Base-by-base conservation (phyloP, 1,140 invertebrate species). In the Drosophila saltans region DNA sequence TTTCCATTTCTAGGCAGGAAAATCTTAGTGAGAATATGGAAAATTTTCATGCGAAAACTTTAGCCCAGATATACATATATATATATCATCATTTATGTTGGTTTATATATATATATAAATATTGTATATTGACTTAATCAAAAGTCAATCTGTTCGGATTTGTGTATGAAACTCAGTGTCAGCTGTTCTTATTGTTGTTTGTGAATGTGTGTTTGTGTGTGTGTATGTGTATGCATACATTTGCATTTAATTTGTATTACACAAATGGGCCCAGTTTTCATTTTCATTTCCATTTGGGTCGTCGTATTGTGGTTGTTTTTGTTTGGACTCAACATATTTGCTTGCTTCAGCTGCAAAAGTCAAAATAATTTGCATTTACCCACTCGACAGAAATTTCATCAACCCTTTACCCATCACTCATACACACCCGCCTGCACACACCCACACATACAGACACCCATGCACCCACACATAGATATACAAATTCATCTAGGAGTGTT, bases 161-260 rank as follows among this genome's bases (percentile, higher is more conserved):
- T 78, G 67, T 64, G 60, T 67, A 57, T 68, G 39, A 72, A 55
- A 59, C 66, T 65, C 39, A 16, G 40, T 75, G 59, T 71, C 71
- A 77, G 74, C 74, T 78, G 64, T 67, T 36, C 48, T 57, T 56
- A 39, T 63, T 55, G 40, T 36, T 64, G 11, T 60, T 56, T 36
- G 9, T 52, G 33, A 40, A 28, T 40, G 6, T 48, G n/a, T 65
- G 57, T 26, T 21, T 40, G 39, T 11, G 52, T 28, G 55, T 79
- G 28, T 41, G 16, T 62, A n/a, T 45, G 63, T 76, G 58, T 71
- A 56, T 79, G 80, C 80, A 83, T 84, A 80, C 43, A 80, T 84
- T 80, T 84, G 73, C 78, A 85, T 79, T 16, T 64, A 63, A 63
- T 76, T 82, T 68, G 52, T 58, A 36, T 74, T 40, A 74, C 58